Evolutionary conservation across 1,140 invertebrate genomes (phyloP).

Genomic region (Reticulitermes speratus): DNA sequence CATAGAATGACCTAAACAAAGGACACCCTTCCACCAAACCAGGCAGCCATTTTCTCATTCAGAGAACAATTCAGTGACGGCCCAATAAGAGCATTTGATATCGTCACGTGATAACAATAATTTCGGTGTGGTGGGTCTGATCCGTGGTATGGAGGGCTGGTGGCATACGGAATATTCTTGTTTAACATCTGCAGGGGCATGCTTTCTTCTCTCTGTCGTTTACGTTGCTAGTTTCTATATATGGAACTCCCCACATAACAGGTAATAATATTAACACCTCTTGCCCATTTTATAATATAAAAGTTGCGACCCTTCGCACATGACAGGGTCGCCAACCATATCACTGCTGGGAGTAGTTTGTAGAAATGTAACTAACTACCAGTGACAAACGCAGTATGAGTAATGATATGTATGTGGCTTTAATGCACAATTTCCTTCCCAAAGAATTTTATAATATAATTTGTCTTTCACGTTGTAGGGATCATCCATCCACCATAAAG

Average conservation of each 20-base stretch:
- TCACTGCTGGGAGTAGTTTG: not conserved
- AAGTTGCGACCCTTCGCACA: not conserved
- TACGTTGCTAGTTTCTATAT: slow-evolving; percentile 84
- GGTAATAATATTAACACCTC: slow-evolving; percentile 51
- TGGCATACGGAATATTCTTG: slow-evolving; percentile 37
- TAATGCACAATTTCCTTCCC: no score
- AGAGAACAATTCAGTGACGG: slow-evolving; percentile 36
- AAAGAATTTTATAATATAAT: not conserved
- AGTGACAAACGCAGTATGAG: not conserved
- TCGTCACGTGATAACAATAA: slow-evolving; percentile 41
- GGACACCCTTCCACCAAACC: slow-evolving; percentile 60
- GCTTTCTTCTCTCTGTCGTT: slow-evolving; percentile 67
- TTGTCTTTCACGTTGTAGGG: slow-evolving; percentile 57
- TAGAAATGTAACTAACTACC: no score
- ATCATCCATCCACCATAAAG: slow-evolving; percentile 87
- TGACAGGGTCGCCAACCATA: slow-evolving; percentile 31
- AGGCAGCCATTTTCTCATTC: slow-evolving; percentile 62
- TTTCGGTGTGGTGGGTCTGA: slow-evolving; percentile 47
- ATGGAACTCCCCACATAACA: slow-evolving; percentile 71
- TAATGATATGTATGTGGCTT: not conserved
- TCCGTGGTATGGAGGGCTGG: slow-evolving; percentile 44
- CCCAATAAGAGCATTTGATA: slow-evolving; percentile 34
- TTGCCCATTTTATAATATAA: slow-evolving; percentile 28
- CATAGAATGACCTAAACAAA: slow-evolving; percentile 58
- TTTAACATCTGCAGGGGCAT: slow-evolving; percentile 48